Evolutionary conservation across 2,113 vertebrate species (phyloP).

Genomic region (Megaceryle torquata): DNA sequence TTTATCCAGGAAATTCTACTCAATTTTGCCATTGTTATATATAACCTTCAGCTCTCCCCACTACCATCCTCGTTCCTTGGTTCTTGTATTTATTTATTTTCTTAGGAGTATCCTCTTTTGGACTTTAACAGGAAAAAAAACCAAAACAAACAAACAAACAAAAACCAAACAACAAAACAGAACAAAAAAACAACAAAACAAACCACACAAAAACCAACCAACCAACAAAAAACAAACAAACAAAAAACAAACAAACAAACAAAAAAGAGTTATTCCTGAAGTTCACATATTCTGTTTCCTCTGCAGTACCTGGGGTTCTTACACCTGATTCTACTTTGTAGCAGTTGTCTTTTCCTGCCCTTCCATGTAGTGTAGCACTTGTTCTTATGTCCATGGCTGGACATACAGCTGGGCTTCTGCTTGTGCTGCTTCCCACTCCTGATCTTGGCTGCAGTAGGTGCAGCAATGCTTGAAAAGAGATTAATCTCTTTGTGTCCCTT

Average conservation of each 20-base stretch:
- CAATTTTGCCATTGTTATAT: constrained; percentile 29
- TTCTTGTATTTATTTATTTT: background rate
- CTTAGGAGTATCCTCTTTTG: background rate
- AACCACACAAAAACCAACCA: no score
- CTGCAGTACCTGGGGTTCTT: background rate
- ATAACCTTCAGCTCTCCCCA: background rate
- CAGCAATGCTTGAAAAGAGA: background rate
- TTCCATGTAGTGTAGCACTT: background rate
- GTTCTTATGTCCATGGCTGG: background rate
- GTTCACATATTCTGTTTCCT: background rate
- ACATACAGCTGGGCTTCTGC: background rate
- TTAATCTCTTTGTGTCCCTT: background rate
- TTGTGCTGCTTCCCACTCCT: background rate
- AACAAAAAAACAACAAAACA: no score
- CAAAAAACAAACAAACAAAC: no score
- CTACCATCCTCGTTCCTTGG: background rate
- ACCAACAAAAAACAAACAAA: no score
- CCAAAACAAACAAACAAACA: no score
- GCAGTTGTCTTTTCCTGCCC: background rate
- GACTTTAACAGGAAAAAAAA: background rate
- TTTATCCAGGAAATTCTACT: constrained; percentile 1
- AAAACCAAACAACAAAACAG: no score
- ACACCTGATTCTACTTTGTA: background rate
- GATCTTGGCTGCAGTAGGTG: background rate
- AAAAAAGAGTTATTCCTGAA: background rate